Conservation (phyloP, 92 coral and sea anemone species). For the Parazoanthus atlanticus region DNA sequence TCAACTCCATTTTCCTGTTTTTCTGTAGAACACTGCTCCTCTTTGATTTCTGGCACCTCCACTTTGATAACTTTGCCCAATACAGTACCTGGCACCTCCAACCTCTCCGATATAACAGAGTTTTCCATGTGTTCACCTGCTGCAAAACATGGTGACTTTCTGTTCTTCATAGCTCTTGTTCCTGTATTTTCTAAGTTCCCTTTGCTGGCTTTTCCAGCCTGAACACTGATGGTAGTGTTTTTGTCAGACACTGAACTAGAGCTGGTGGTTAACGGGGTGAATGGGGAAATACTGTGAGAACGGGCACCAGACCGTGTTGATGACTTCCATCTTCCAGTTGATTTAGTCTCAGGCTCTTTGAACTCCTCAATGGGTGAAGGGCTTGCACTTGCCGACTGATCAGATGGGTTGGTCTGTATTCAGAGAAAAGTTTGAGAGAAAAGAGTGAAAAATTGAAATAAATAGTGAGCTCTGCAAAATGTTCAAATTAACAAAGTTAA, state of each 20-base stretch:
- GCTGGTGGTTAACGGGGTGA: conserved; percentile 12
- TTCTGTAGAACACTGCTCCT: not conserved
- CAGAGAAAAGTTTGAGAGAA: not conserved
- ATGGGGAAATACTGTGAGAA: conserved; percentile 70
- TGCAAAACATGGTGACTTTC: conserved; percentile 28
- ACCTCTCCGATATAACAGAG: not conserved
- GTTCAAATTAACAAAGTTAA: no score
- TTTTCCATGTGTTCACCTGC: conserved; percentile 27
- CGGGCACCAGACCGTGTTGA: conserved; percentile 65
- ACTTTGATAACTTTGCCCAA: conserved; percentile 1
- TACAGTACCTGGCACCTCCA: not conserved
- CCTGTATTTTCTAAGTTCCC: conserved; percentile 15
- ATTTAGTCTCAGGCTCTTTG: conserved; percentile 83
- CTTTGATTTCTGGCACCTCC: not conserved
- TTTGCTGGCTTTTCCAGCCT: conserved; percentile 31
- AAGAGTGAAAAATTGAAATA: not conserved
- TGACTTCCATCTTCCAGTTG: conserved; percentile 59
- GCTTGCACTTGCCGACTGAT: conserved; percentile 84
- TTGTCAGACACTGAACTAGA: conserved; percentile 25
- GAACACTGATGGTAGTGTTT: not conserved
- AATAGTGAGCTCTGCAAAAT: not conserved
- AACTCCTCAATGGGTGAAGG: conserved; percentile 92
- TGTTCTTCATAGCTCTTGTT: conserved; percentile 5
- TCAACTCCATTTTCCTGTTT: not conserved
- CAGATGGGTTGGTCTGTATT: conserved; percentile 69